Percentiles rank a stretch among this genome's conserved stretches.
phyloP scores from a whole-genome alignment of 2,113 vertebrate genomes.

The Callocephalon fimbriatum region DNA sequence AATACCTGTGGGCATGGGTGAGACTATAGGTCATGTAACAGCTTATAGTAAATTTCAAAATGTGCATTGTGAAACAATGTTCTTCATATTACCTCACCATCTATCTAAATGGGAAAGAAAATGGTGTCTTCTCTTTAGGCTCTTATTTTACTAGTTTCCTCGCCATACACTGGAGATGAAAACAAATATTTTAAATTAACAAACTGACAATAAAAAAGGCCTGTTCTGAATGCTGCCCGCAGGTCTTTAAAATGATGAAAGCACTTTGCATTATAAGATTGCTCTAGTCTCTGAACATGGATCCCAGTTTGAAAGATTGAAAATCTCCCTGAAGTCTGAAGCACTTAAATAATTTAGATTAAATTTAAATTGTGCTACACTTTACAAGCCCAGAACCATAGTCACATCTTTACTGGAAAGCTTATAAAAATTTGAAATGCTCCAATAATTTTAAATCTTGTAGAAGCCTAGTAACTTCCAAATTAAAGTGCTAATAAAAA shows the following conservation, averaged over 20 bases:
- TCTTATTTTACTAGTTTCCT: not conserved
- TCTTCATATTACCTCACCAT: not conserved
- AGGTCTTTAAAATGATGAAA: conserved; percentile 61
- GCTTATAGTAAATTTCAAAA: not conserved
- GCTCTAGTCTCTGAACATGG: conserved; percentile 45
- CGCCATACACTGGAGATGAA: not conserved
- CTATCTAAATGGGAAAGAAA: not conserved
- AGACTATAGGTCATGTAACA: not conserved
- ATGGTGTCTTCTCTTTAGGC: not conserved
- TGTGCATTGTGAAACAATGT: not conserved
- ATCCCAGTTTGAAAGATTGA: conserved; percentile 68
- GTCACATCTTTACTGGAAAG: conserved; percentile 72
- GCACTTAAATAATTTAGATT: conserved; percentile 82
- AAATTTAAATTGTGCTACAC: conserved; percentile 76
- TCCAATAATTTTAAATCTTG: conserved; percentile 82
- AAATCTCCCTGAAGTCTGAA: conserved; percentile 69
- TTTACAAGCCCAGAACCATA: conserved; percentile 72
- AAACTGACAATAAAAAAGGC: conserved; percentile 40
- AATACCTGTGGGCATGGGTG: not conserved
- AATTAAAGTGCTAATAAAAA: conserved; percentile 81
- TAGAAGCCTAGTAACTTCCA: conserved; percentile 71
- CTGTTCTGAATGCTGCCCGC: conserved; percentile 2
- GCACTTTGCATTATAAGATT: conserved; percentile 52
- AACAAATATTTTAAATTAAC: conserved; percentile 74
- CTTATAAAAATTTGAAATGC: conserved; percentile 84